These are phyloP conservation scores for Cepphus grylle DNA, from an alignment of 2,113 vertebrate species.

Conservation along the genomic window DNA sequence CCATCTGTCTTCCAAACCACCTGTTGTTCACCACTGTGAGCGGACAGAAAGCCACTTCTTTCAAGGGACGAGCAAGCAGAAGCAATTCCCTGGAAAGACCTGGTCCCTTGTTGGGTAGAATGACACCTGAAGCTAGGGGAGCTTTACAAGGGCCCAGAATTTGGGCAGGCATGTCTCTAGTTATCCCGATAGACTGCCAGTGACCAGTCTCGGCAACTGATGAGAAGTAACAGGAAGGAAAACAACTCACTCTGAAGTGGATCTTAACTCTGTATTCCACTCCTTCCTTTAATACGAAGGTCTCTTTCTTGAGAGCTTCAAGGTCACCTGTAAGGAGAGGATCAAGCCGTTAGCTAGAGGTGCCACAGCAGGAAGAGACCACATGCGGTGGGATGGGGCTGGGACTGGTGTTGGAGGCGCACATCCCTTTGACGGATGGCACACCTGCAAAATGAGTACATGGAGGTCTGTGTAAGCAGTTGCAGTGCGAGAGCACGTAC, in stretches of 20 bases:
- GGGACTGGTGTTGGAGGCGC: background rate
- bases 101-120: background rate
- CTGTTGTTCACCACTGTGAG: background rate
- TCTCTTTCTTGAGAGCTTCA: slow-evolving; percentile 77
- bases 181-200: background rate
- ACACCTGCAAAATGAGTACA: background rate
- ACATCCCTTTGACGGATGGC: background rate
- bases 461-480: background rate
- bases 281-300: slow-evolving; percentile 78
- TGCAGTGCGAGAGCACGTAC: background rate
- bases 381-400: background rate
- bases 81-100: background rate
- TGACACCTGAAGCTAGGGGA: background rate
- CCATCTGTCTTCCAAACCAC: background rate
- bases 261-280: slow-evolving; percentile 81
- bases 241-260: slow-evolving; percentile 77
- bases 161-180: background rate
- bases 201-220: background rate
- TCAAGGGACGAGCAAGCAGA: background rate
- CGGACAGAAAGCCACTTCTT: background rate
- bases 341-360: background rate
- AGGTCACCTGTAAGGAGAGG: slow-evolving; percentile 70
- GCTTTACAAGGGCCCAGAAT: background rate
- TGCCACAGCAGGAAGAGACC: background rate
- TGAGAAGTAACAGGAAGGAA: background rate